Conservation (phyloP, 2,888 invertebrate genomes). For the Oxycera nigricornis region DNA sequence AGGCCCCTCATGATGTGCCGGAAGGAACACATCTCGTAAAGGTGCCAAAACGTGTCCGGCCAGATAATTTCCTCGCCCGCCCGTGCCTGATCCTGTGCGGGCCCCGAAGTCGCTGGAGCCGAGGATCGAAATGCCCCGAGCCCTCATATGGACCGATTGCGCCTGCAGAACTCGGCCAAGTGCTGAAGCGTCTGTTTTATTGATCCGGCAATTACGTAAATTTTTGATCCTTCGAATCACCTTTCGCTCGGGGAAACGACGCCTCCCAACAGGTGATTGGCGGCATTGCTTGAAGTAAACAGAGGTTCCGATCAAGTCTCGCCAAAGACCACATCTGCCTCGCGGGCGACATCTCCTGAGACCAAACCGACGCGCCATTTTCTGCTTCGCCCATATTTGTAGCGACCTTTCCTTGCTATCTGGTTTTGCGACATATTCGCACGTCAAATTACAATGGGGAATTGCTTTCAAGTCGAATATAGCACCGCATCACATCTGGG, state of each 20-base stretch:
- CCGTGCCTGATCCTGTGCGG: not conserved
- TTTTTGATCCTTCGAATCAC: not conserved
- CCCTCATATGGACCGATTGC: not conserved
- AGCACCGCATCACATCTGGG: not conserved
- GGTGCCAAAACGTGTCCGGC: not conserved
- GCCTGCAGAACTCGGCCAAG: not conserved
- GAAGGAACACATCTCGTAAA: not conserved
- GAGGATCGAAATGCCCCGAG: not conserved
- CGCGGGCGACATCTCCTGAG: not conserved
- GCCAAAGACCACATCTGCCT: not conserved
- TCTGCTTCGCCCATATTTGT: no score
- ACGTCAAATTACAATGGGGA: not conserved
- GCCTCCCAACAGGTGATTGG: slow-evolving; percentile 33
- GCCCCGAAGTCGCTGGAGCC: not conserved
- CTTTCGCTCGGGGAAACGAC: not conserved
- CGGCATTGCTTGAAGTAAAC: not conserved
- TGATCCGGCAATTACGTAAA: slow-evolving; percentile 46
- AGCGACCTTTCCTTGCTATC: not conserved
- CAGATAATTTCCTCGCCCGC: not conserved
- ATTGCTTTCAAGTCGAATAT: not conserved
- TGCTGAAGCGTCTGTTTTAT: slow-evolving; percentile 43
- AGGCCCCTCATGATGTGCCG: not conserved
- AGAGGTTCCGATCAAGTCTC: not conserved
- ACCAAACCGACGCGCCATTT: slow-evolving; percentile 37
- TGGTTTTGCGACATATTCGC: not conserved